Base-by-base conservation (phyloP, 37 sponge, comb jelly and placozoan genomes). In the Diacarnus erythraeanus region DNA sequence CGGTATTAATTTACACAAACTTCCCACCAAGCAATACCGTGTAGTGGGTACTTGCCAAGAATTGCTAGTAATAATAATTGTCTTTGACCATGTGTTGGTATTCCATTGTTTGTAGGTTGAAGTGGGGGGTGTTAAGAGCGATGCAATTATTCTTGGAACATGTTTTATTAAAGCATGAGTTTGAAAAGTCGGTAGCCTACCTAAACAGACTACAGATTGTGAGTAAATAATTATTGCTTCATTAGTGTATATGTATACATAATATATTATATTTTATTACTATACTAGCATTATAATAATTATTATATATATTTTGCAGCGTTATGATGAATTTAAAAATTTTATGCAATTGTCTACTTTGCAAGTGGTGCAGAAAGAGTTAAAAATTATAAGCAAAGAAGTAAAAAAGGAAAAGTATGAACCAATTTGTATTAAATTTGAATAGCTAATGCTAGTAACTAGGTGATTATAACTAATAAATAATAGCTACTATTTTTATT, bases 121-220 rank as follows among this genome's bases (percentile, higher is more conserved):
- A 60, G 30, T 92, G 93, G 93, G 82, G 88, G 22, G 33, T 29
- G 57, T 78, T 85, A 4, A 43, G 79, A 60, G 86, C 75, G 21
- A 29, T 88, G 26, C 85, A 92, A 75, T 61, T 92, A 63, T 92
- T 88, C 63, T 42, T 68, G 23, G 93, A 92, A 54, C 83, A 88
- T 67, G 44, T 88, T 18, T 23, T 81, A 0, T 38, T 88, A 36
- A 84, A 84, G 29, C 72, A 80, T 47, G 22, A n/a, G n/a, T n/a
- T 40, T 27, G 64, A 80, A 25, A 78, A 30, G 25, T 27, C 68
- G 8, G 71, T 65, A 18, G 38, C 60, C 15, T 79, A 78, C 57
- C 75, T 74, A 9, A 83, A 42, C 26, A 59, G 80, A 73, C 68
- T 89, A 6, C 36, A 74, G 29, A 20, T 78, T n/a, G 88, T 88